Evolutionary conservation across 2,888 invertebrate genomes (phyloP).

Genomic region (Acanthosepion lycidas): DNA sequence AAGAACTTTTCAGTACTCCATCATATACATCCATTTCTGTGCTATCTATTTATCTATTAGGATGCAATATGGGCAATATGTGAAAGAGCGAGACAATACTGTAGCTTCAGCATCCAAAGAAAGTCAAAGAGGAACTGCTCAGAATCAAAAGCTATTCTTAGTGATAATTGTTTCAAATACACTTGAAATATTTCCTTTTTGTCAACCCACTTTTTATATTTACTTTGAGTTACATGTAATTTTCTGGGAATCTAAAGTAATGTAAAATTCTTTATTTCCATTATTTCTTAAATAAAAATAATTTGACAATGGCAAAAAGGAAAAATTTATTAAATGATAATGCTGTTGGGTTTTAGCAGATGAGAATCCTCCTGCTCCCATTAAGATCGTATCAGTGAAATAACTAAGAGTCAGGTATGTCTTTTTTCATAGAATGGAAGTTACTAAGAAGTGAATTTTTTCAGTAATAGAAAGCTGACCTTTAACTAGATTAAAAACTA

Average conservation of each 20-base stretch:
- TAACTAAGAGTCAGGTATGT: background rate
- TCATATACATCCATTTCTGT: no score
- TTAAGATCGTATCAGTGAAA: no score
- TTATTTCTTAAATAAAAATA: background rate
- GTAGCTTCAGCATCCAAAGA: no score
- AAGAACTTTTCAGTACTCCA: no score
- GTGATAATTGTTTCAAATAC: no score
- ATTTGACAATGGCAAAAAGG: background rate
- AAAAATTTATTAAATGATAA: background rate
- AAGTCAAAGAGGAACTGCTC: no score
- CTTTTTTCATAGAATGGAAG: background rate
- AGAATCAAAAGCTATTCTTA: no score
- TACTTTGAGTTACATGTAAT: background rate
- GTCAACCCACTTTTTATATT: background rate
- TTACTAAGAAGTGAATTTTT: background rate
- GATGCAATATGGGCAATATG: background rate
- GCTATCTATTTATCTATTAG: no score
- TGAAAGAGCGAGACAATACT: background rate
- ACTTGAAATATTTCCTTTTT: background rate
- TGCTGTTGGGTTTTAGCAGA: background rate
- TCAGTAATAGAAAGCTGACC: constrained; percentile 16
- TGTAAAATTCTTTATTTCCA: background rate
- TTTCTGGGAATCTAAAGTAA: background rate
- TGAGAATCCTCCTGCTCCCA: background rate
- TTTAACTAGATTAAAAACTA: constrained; percentile 34